phyloP scores from a whole-genome alignment of 2,888 invertebrate species.

The Desoria tigrina region DNA sequence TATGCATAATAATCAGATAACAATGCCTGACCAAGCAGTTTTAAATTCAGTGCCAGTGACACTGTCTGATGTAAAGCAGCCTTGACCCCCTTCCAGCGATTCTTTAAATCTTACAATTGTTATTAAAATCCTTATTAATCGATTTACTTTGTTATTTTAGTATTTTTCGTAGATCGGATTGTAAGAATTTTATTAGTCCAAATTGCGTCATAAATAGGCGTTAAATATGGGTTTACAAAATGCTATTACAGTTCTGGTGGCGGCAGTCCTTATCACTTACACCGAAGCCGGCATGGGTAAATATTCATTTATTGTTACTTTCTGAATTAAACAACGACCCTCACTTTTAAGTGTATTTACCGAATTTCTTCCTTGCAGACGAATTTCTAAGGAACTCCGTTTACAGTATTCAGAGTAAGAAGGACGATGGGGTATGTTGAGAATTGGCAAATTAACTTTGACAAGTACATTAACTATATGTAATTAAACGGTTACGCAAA shows the following conservation, averaged over 20 bases:
- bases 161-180: not conserved
- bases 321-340: not conserved
- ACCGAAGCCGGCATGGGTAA: slow-evolving; percentile 35
- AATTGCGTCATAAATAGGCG: too few relatives aligned
- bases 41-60: not conserved
- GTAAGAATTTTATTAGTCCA: too few relatives aligned
- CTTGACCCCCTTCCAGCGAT: slow-evolving; percentile 14
- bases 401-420: slow-evolving; percentile 36
- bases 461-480: not conserved
- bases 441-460: not conserved
- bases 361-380: slow-evolving; percentile 14
- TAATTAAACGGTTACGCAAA: not conserved
- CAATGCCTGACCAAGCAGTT: too few relatives aligned
- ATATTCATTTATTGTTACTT: not conserved
- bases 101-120: not conserved
- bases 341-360: too few relatives aligned
- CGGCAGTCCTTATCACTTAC: too few relatives aligned
- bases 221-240: too few relatives aligned
- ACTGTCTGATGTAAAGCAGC: slow-evolving; percentile 3
- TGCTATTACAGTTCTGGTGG: too few relatives aligned
- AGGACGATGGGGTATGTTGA: slow-evolving; percentile 37
- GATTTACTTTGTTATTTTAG: not conserved
- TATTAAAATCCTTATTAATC: slow-evolving; percentile 9
- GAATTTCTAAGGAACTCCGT: slow-evolving; percentile 32
- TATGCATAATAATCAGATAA: too few relatives aligned